phyloP scores from a whole-genome alignment of 2,797 vertebrate genomes.

The Hyperoplus lanceolatus region DNA sequence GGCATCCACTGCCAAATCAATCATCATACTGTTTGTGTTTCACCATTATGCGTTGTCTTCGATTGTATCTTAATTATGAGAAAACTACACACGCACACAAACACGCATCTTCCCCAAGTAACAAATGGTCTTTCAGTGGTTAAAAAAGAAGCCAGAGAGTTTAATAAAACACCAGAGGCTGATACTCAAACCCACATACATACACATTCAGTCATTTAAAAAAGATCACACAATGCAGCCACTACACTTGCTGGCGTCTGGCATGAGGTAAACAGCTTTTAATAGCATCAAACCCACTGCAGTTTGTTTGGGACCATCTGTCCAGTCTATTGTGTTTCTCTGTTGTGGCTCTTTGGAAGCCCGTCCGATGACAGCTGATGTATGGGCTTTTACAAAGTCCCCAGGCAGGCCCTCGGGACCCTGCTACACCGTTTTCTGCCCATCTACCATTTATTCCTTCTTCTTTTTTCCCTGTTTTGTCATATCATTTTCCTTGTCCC shows the following conservation, averaged over 20 bases:
- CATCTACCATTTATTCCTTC: slow-evolving; percentile 38
- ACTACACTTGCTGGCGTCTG: slow-evolving; percentile 62
- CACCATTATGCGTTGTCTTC: slow-evolving; percentile 56
- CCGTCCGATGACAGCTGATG: slow-evolving; percentile 88
- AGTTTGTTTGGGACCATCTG: slow-evolving; percentile 93
- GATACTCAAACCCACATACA: slow-evolving; percentile 44
- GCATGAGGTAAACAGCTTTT: slow-evolving; percentile 92
- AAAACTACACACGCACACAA: slow-evolving; percentile 52
- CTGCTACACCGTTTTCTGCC: slow-evolving; percentile 71
- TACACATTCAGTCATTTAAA: slow-evolving; percentile 53
- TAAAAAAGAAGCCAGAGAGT: slow-evolving; percentile 82
- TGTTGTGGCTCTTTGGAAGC: slow-evolving; percentile 77
- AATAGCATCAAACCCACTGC: slow-evolving; percentile 88
- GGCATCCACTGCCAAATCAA: slow-evolving; percentile 54
- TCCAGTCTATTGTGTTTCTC: slow-evolving; percentile 88
- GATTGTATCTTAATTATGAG: slow-evolving; percentile 69
- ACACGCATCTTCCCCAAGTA: slow-evolving; percentile 38
- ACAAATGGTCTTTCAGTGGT: slow-evolving; percentile 77
- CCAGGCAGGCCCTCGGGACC: slow-evolving; percentile 80
- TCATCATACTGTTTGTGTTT: slow-evolving; percentile 47
- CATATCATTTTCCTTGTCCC: slow-evolving; percentile 16
- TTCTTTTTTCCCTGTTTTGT: slow-evolving; percentile 54
- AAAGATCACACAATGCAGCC: slow-evolving; percentile 65
- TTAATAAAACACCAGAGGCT: slow-evolving; percentile 85
- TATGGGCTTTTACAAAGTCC: slow-evolving; percentile 86